Evolutionary conservation across 2,888 invertebrate species (phyloP).

Genomic region (Hymenopus coronatus): DNA sequence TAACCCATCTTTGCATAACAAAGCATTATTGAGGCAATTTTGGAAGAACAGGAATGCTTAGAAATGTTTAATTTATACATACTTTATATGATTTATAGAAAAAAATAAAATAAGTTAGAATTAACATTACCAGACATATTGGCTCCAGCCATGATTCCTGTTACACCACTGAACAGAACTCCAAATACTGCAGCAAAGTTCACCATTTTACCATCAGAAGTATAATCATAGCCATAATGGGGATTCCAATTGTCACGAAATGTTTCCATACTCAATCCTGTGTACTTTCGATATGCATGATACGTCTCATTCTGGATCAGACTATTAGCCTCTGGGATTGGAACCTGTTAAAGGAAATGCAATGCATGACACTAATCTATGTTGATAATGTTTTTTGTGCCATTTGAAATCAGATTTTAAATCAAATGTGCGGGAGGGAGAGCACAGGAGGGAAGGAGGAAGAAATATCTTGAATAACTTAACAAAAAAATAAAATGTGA

Average conservation of each 20-base stretch:
- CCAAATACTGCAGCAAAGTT: constrained; percentile 96
- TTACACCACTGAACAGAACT: constrained; percentile 96
- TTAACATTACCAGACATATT: constrained; percentile 83
- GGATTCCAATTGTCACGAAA: constrained; percentile 75
- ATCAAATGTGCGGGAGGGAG: too few species aligned
- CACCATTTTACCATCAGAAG: constrained; percentile 61
- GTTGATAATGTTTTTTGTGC: not conserved
- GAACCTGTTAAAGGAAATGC: constrained; percentile 54
- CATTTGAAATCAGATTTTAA: not conserved
- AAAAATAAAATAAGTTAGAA: not conserved
- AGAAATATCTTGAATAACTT: too few species aligned
- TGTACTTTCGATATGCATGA: constrained; percentile 66
- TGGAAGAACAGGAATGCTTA: not conserved
- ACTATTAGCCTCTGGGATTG: constrained; percentile 72
- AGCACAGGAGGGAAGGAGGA: too few species aligned
- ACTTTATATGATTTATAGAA: not conserved
- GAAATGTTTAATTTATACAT: not conserved
- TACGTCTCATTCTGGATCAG: constrained; percentile 55
- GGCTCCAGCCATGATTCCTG: constrained; percentile 99
- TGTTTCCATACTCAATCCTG: constrained; percentile 72
- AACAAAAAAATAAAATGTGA: too few species aligned
- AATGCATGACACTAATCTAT: not conserved
- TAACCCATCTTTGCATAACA: too few species aligned
- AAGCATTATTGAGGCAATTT: not conserved
- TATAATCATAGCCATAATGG: constrained; percentile 75